Conservation (phyloP, 2,113 vertebrate genomes). For the Crotalus helleri region DNA sequence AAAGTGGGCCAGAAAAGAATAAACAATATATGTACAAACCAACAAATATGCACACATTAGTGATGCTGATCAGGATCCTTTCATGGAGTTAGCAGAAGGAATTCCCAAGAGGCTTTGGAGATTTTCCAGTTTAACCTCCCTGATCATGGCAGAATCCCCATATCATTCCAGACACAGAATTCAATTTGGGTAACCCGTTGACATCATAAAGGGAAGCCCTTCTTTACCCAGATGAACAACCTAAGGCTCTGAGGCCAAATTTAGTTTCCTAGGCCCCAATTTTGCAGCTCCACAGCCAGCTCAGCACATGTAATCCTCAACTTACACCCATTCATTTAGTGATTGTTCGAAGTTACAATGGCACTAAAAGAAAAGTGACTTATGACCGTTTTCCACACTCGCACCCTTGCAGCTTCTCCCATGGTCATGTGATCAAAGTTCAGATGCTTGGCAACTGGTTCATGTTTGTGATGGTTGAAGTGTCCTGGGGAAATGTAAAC, state of each 20-base stretch:
- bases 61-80: not conserved
- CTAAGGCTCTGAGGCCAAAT: too few relatives aligned
- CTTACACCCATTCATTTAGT: not conserved
- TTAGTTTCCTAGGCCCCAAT: too few relatives aligned
- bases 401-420: not conserved
- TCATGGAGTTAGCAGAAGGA: too few relatives aligned
- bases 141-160: too few relatives aligned
- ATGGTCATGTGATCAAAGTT: not conserved
- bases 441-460: not conserved
- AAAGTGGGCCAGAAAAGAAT: not conserved
- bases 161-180: not conserved
- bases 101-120: too few relatives aligned
- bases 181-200: not conserved
- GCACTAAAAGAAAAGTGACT: not conserved
- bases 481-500: not conserved
- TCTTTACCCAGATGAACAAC: not conserved
- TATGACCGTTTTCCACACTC: not conserved
- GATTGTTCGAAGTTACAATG: not conserved
- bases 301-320: not conserved
- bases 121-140: too few relatives aligned
- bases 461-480: not conserved
- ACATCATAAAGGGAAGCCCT: not conserved
- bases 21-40: not conserved
- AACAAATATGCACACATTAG: not conserved
- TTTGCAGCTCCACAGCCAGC: too few relatives aligned